Evolutionary conservation across 2,888 invertebrate genomes (phyloP), one percentile per base, ranked within the genome.

Genomic region (Leucophenga maculata): DNA sequence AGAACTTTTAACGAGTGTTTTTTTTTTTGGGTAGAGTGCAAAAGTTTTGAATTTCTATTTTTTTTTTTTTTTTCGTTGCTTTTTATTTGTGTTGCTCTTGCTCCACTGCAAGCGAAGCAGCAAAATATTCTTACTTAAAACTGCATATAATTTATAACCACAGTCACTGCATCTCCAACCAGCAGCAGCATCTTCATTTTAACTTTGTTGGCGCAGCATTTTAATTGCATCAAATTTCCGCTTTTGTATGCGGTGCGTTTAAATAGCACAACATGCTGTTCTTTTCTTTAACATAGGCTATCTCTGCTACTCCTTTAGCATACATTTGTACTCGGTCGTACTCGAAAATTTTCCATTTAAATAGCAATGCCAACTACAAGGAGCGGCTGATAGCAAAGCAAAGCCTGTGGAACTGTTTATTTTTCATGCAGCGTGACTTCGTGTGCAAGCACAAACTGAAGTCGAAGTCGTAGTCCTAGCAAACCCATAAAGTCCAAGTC

Each of bases 261-360:
- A 54, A 54, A 54, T 57, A 22, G 57, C 57, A 13, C 31, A 55
- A 9, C 26, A 44, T 65, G 62, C 72, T 55, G 59, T 69, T 72
- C 64, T 46, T 59, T 79, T 3, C 50, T n/a, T n/a, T n/a, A 6
- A 32, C 65, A 65, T 14, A 9, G 44, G 72, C 26, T 18, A 16
- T 18, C 2, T 13, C 11, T 60, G 0, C 3, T 64, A 11, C n/a
- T 46, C 46, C 20, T 48, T 14, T 48, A 22, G 32, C 62, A 9
- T n/a, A 22, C 18, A 22, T 14, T 22, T 4, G 16, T 14, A 46
- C 62, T 46, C 2, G 11, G 4, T 32, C 78, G 76, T 75, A 39
- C 39, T 80, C 72, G 78, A 69, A 77, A 57, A 71, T 74, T 72
- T 75, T 75, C 75, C 78, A 83, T 83, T 83, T 82, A 77, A 83